A percentile compares a stretch with the other conserved stretches of the same genome.
phyloP scores from a whole-genome alignment of 37 sponge, comb jelly and placozoan genomes.

The Corticium candelabrum region DNA sequence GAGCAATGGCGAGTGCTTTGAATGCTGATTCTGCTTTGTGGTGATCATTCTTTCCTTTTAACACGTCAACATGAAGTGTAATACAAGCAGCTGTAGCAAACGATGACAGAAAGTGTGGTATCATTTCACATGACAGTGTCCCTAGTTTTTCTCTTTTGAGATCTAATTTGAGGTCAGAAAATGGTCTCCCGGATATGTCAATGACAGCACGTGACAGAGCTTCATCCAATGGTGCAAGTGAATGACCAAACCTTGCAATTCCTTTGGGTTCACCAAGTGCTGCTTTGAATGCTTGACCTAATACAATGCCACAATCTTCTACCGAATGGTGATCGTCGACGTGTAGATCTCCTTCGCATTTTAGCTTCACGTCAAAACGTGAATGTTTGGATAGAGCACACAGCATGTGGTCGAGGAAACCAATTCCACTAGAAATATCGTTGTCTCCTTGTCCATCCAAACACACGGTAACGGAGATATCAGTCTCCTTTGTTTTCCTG shows the following conservation, averaged over 20 bases:
- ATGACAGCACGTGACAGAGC: slow-evolving; percentile 5
- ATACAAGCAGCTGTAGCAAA: background rate
- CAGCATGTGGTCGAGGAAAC: slow-evolving; percentile 12
- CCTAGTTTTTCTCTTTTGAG: slow-evolving; percentile 1
- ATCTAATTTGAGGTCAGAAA: background rate
- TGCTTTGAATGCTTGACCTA: slow-evolving; percentile 3
- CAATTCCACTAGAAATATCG: background rate
- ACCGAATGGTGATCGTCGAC: slow-evolving; percentile 8
- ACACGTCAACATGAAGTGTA: slow-evolving; percentile 5
- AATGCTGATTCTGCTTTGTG: background rate
- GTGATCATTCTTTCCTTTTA: slow-evolving; percentile 8
- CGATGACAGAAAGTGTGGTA: slow-evolving; percentile 1
- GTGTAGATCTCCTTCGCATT: slow-evolving; percentile 11
- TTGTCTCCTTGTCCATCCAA: background rate
- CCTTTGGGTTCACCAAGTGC: background rate
- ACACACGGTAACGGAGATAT: background rate
- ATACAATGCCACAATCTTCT: slow-evolving; percentile 3
- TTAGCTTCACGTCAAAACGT: background rate
- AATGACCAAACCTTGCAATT: background rate
- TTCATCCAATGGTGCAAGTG: slow-evolving; percentile 5
- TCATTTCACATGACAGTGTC: slow-evolving; percentile 8
- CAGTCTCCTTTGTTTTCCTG: slow-evolving; percentile 3
- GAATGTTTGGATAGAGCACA: slow-evolving; percentile 1
- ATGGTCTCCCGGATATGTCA: slow-evolving; percentile 2
- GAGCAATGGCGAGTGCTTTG: slow-evolving; percentile 11